Conservation (phyloP, 2,888 invertebrate genomes). For the Caenorhabditis plicata region DNA sequence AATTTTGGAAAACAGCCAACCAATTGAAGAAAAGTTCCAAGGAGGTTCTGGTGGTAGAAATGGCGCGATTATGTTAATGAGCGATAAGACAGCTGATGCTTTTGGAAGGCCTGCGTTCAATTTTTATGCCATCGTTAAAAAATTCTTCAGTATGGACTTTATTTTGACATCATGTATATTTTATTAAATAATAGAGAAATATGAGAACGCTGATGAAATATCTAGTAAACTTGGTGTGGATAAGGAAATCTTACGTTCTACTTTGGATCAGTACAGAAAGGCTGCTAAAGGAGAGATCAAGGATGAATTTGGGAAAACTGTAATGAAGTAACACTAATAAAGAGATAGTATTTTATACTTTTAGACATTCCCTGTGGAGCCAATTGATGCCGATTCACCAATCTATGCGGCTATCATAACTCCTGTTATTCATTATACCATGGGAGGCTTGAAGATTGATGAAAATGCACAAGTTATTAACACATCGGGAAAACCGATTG, state of each 20-base stretch:
- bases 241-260: slow-evolving; percentile 28
- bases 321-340: not conserved
- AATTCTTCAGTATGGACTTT: slow-evolving; percentile 55
- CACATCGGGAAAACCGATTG: slow-evolving; percentile 55
- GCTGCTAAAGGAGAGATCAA: slow-evolving; percentile 25
- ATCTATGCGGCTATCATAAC: slow-evolving; percentile 61
- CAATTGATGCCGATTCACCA: slow-evolving; percentile 40
- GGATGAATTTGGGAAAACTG: slow-evolving; percentile 26
- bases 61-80: slow-evolving; percentile 60
- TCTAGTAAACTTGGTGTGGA: slow-evolving; percentile 46
- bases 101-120: slow-evolving; percentile 65
- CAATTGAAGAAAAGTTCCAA: slow-evolving; percentile 33
- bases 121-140: slow-evolving; percentile 63
- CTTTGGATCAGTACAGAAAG: slow-evolving; percentile 50
- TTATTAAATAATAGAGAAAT: slow-evolving; percentile 39
- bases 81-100: slow-evolving; percentile 52
- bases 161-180: slow-evolving; percentile 4
- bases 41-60: slow-evolving; percentile 37
- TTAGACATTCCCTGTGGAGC: slow-evolving; percentile 26
- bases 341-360: not conserved
- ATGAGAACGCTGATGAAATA: slow-evolving; percentile 48
- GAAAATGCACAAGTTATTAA: slow-evolving; percentile 48
- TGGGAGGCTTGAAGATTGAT: slow-evolving; percentile 65
- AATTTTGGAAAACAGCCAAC: slow-evolving; percentile 54
- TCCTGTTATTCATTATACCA: slow-evolving; percentile 64